Evolutionary conservation across 2,113 vertebrate species (phyloP), one percentile per base, ranked within the genome.

Genomic region (Caracal caracal): DNA sequence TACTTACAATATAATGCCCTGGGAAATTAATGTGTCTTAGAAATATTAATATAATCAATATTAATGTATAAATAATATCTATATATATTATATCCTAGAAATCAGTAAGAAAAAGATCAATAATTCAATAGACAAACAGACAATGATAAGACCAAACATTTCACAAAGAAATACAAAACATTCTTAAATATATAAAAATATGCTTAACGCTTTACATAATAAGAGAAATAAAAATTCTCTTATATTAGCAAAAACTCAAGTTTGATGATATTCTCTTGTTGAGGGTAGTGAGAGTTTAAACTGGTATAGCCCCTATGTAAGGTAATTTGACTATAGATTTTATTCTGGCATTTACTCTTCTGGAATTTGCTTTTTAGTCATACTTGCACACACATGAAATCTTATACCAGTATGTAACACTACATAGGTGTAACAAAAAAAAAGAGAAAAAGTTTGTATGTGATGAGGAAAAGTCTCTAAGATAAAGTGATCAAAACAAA

Each of bases 401-500:
- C 73, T 51, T 63, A 49, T 12, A 92, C 53, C 24, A 65, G 51
- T 63, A 75, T 84, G 49, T 83, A 93, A 65, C 26, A 93, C 51
- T 85, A 76, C 40, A 40, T n/a, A 78, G 59, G 28, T 66, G 0
- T 17, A 85, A 86, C 75, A 53, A 83, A 82, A 37, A 37, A 24
- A 26, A 13, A 43, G 37, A 15, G 40, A 71, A 73, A 71, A 90
- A 53, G 13, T 63, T 66, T 63, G 65, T 22, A 49, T 10, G 49
- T 6, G 20, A 53, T 28, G 16, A 80, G 43, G 88, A 65, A 92
- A 82, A 6, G 19, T 43, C 28, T 75, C 43, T 28, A 75, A 73
- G 63, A 87, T 33, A 92, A 92, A 88, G 40, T 61, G 75, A 61
- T 56, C 63, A 91, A 73, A 86, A 92, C n/a, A 66, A 70, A 76